A percentile compares a stretch with the other conserved stretches of the same genome.
These are phyloP conservation scores for Vidua chalybeata DNA, from an alignment of 2,113 vertebrate genomes.

Conservation along the genomic window DNA sequence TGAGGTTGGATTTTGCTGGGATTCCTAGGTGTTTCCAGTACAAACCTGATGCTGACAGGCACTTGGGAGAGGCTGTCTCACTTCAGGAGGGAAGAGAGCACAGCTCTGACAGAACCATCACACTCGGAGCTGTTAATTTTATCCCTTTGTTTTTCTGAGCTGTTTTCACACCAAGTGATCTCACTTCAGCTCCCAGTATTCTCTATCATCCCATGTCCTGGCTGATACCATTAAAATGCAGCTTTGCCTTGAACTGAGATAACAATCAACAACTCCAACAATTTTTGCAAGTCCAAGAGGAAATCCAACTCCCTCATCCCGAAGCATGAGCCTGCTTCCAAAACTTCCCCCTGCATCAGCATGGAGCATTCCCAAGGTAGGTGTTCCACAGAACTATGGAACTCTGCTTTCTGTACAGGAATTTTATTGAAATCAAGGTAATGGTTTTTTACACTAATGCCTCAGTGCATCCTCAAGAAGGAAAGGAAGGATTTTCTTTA, in stretches of 20 bases:
- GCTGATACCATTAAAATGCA: rapidly evolving
- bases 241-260: neutral
- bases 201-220: neutral
- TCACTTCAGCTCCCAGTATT: neutral
- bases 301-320: neutral
- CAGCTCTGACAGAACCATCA: neutral
- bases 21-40: rapidly evolving
- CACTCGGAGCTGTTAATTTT: neutral
- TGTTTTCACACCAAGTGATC: rapidly evolving
- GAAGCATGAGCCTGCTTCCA: neutral
- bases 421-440: slow-evolving; percentile 56
- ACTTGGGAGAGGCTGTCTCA: neutral
- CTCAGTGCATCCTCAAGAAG: slow-evolving; percentile 50
- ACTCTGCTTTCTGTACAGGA: neutral
- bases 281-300: neutral
- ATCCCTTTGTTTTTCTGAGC: neutral
- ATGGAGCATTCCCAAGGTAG: rapidly evolving
- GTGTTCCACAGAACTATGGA: neutral
- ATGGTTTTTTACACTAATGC: slow-evolving; percentile 36
- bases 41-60: no score
- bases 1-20: neutral
- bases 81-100: neutral
- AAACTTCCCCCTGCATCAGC: neutral
- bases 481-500: slow-evolving; percentile 16
- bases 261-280: neutral